A percentile compares a stretch with the other conserved stretches of the same genome.
These are phyloP conservation scores for Cathartes aura DNA, from an alignment of 2,113 vertebrate genomes.

Conservation along the genomic window DNA sequence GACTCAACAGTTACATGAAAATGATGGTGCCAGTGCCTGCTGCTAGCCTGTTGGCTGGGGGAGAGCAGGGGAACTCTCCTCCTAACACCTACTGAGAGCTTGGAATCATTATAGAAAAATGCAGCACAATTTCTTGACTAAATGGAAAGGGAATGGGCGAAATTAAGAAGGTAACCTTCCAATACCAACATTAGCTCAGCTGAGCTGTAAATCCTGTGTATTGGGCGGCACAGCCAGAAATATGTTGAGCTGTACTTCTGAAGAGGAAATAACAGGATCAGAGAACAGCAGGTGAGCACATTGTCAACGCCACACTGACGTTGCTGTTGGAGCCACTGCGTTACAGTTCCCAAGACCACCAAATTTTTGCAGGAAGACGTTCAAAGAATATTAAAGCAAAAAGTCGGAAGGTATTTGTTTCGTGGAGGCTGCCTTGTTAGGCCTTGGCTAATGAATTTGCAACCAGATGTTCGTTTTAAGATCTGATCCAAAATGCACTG, in stretches of 20 bases:
- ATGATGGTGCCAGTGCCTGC: neutral
- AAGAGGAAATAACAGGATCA: slow-evolving; percentile 35
- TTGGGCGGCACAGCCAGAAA: neutral
- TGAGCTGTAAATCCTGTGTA: slow-evolving; percentile 26
- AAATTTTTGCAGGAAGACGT: neutral
- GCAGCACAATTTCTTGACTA: neutral
- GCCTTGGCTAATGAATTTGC: slow-evolving; percentile 23
- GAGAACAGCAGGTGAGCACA: slow-evolving; percentile 35
- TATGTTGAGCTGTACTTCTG: neutral
- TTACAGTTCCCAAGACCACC: neutral
- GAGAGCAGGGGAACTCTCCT: neutral
- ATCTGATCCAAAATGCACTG: slow-evolving; percentile 19
- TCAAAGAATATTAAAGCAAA: neutral
- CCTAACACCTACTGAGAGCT: neutral
- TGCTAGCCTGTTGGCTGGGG: neutral
- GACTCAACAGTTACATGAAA: neutral
- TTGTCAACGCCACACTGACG: neutral
- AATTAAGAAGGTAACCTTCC: slow-evolving; percentile 14
- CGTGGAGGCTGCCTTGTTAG: neutral
- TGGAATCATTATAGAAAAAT: neutral
- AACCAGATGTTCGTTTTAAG: slow-evolving; percentile 36
- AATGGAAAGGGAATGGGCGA: neutral
- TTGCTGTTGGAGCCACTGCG: neutral
- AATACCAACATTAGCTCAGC: slow-evolving; percentile 25
- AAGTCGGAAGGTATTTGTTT: neutral